phyloP scores from a whole-genome alignment of 2,888 invertebrate species.

The Cybosia mesomella region DNA sequence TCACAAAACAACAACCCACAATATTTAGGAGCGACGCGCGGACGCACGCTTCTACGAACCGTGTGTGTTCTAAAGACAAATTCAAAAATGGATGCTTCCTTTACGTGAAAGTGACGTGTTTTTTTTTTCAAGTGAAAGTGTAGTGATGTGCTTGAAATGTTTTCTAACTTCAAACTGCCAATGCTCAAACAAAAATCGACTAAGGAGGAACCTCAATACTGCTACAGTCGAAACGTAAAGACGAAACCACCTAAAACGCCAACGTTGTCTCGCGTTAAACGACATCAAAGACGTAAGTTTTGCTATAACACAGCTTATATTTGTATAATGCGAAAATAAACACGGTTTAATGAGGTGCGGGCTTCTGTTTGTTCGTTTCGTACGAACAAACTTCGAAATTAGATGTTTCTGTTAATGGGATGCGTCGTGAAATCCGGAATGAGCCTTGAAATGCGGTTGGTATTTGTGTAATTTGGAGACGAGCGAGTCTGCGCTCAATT shows the following conservation, averaged over 20 bases:
- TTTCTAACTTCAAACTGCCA: constrained; percentile 86
- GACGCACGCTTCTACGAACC: constrained; percentile 67
- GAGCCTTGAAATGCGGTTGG: constrained; percentile 39
- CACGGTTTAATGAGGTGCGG: constrained; percentile 75
- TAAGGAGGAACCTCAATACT: constrained; percentile 84
- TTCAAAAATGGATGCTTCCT: constrained; percentile 46
- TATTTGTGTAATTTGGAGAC: constrained; percentile 44
- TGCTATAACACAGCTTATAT: constrained; percentile 51
- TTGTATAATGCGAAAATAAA: constrained; percentile 68
- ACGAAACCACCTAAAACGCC: constrained; percentile 88
- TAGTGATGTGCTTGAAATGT: constrained; percentile 76
- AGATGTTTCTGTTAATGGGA: constrained; percentile 69
- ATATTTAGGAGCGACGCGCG: constrained; percentile 71
- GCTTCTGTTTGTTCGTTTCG: constrained; percentile 60
- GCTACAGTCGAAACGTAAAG: constrained; percentile 77
- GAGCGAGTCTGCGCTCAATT: constrained; percentile 40
- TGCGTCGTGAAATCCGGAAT: constrained; percentile 55
- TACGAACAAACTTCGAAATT: constrained; percentile 64
- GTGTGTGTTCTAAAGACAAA: constrained; percentile 45
- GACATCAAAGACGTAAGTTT: constrained; percentile 84
- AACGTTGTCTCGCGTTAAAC: constrained; percentile 79
- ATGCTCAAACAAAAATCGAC: constrained; percentile 77
- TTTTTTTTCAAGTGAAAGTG: constrained; percentile 37
- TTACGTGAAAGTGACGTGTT: constrained; percentile 53
- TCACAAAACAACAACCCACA: constrained; percentile 79